phyloP scores from a whole-genome alignment of 2,797 vertebrate species.

The Chloroceryle inda region DNA sequence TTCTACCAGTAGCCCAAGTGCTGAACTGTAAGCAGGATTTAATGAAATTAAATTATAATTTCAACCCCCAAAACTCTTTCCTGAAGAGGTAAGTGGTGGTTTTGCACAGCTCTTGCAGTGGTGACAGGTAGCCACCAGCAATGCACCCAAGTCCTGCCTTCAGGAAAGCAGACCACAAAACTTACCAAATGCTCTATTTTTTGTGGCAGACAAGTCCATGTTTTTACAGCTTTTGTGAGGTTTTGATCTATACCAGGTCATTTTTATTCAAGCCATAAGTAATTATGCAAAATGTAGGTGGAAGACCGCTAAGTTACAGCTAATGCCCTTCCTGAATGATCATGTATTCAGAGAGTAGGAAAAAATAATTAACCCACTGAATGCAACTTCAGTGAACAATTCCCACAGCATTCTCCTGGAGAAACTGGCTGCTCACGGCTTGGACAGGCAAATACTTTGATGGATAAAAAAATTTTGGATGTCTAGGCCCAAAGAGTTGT shows the following conservation, averaged over 20 bases:
- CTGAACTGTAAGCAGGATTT: rapidly evolving
- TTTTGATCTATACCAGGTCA: neutral
- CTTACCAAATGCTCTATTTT: neutral
- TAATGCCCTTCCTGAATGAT: neutral
- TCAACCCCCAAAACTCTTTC: neutral
- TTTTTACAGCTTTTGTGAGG: neutral
- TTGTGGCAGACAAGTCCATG: neutral
- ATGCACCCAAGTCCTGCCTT: neutral
- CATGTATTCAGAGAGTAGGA: neutral
- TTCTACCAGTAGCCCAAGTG: neutral
- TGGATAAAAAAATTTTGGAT: neutral
- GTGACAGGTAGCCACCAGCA: neutral
- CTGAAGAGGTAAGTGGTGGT: neutral
- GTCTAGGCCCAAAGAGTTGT: neutral
- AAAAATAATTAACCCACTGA: neutral
- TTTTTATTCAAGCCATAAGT: neutral
- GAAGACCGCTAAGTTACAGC: neutral
- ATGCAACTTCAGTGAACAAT: neutral
- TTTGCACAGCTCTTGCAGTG: neutral
- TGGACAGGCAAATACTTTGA: neutral
- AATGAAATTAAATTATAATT: neutral
- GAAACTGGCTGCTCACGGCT: neutral
- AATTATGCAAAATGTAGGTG: neutral
- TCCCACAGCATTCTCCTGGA: neutral
- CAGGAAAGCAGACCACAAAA: neutral